Base-by-base conservation (phyloP, 2,888 invertebrate species). In the Folsomia manolachei region DNA sequence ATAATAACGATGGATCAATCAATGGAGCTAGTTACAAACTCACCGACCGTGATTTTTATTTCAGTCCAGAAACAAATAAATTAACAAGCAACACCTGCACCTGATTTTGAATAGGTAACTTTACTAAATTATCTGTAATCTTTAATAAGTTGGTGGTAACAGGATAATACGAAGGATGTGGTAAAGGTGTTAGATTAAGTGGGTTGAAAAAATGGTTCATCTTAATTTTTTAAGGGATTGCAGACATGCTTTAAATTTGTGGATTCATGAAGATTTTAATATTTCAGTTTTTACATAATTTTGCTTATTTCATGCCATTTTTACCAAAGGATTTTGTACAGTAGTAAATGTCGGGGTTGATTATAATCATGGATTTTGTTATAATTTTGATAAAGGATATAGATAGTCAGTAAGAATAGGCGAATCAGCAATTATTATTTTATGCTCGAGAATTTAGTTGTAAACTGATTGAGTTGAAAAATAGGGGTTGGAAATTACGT, bases 241-340 rank as follows among this genome's bases (percentile, higher is more conserved):
- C 39, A 39, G 39, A 39, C 4, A 39, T 39, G 39, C 14, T 39
- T 39, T 39, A 9, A 39, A 39, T 39, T 39, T 39, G 4, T 39
- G 39, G 14, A 4, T 9, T 14, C 39, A 39, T 39, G 4, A 4
- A 39, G 39, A 39, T 39, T 39, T 39, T 39, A 39, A 39, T 39
- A 39, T 39, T 39, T 39, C 14, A 39, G 39, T 39, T 39, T 39
- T 9, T 39, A 39, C 39, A 39, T 14, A 39, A 39, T 39, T 39
- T 39, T 4, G 7, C 14, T 39, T 9, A 23, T 7, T 21, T 21
- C 14, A 62, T 62, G 62, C 62, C 62, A 62, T 62, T 62, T 62
- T 62, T 62, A 62, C 62, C 62, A 62, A 62, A 62, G 62, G 62
- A 62, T 24, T 62, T 62, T 62, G 62, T 39, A 39, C 39, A 39